Evolutionary conservation across 2,797 vertebrate species (phyloP).

Genomic region (Podargus strigoides): DNA sequence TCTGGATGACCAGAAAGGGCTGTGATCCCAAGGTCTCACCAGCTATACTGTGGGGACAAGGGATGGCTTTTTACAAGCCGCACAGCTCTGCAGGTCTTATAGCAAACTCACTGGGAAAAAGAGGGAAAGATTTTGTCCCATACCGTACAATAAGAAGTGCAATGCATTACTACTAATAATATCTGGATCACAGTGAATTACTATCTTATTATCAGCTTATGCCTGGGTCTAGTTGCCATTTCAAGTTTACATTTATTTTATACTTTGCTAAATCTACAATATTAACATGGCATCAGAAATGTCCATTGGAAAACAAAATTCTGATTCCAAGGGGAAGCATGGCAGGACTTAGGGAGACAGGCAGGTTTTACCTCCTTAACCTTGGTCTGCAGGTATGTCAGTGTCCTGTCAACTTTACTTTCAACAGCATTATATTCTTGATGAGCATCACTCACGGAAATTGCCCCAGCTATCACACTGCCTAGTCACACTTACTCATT

Average conservation of each 20-base stretch:
- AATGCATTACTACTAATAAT: not conserved
- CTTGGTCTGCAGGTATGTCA: not conserved
- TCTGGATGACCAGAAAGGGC: not conserved
- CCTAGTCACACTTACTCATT: not conserved
- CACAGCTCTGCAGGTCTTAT: not conserved
- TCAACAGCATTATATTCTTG: not conserved
- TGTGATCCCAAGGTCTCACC: not conserved
- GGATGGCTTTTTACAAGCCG: not conserved
- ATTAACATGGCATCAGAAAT: not conserved
- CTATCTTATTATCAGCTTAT: not conserved
- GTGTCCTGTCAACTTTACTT: not conserved
- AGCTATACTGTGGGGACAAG: not conserved
- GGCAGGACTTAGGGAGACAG: not conserved
- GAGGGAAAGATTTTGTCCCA: not conserved
- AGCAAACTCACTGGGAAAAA: not conserved
- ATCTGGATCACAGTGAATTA: not conserved
- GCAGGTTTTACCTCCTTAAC: not conserved
- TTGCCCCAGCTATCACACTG: not conserved
- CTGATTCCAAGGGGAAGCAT: not conserved
- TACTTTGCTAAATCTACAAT: not conserved
- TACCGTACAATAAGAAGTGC: not conserved
- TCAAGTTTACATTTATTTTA: constrained; percentile 11
- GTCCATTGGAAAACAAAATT: not conserved
- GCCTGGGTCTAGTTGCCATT: not conserved
- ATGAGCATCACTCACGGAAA: not conserved